Evolutionary conservation across 2,797 vertebrate genomes (phyloP).

Genomic region (Acridotheres tristis): DNA sequence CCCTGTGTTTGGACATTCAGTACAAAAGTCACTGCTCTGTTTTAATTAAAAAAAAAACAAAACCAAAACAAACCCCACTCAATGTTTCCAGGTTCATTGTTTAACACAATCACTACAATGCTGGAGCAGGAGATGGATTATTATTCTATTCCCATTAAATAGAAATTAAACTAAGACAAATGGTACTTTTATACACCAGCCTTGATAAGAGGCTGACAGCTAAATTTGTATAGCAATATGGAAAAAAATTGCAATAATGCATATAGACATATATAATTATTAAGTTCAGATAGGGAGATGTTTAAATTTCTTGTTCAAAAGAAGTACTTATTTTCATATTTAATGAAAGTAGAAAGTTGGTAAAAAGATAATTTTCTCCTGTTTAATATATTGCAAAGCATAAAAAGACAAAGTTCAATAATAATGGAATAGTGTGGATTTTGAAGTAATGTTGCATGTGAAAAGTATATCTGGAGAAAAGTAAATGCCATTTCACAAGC

Average conservation of each 20-base stretch:
- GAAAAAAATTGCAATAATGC: background rate
- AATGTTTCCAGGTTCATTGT: background rate
- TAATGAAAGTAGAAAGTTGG: background rate
- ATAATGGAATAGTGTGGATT: background rate
- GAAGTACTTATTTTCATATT: background rate
- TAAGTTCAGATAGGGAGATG: background rate
- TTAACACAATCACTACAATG: background rate
- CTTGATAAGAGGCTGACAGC: background rate
- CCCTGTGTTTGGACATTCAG: background rate
- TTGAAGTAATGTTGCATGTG: background rate
- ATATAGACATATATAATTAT: background rate
- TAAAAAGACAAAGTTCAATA: background rate
- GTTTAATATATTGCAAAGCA: background rate
- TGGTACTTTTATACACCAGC: background rate
- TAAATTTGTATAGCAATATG: background rate
- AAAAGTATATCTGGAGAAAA: background rate
- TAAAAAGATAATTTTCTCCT: background rate
- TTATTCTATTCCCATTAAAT: constrained; percentile 16
- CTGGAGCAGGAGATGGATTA: background rate
- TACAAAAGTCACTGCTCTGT: background rate
- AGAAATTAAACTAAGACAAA: background rate
- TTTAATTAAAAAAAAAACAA: background rate
- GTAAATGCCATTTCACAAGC: background rate
- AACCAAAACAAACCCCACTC: background rate
- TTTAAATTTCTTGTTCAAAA: background rate